These are phyloP conservation scores for Calyptommatus sinebrachiatus DNA, from an alignment of 2,113 vertebrate species.

Conservation along the genomic window DNA sequence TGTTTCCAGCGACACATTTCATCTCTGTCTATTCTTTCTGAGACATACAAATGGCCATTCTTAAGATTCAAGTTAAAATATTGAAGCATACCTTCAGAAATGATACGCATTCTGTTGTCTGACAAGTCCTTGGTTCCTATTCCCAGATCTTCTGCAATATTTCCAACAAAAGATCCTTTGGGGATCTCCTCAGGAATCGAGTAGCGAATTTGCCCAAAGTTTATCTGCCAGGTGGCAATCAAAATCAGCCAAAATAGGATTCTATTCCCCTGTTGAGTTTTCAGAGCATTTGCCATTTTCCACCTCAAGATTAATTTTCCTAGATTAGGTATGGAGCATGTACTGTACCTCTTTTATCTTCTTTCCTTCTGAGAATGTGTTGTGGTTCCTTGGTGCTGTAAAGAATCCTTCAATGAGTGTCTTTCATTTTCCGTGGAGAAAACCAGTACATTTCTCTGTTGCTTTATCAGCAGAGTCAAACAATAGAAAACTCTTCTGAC, in stretches of 20 bases:
- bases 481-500: neutral
- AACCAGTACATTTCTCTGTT: neutral
- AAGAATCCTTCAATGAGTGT: neutral
- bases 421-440: neutral
- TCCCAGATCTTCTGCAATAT: slow-evolving; percentile 48
- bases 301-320: neutral
- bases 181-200: slow-evolving; percentile 54
- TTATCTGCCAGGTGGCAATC: slow-evolving; percentile 68
- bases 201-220: slow-evolving; percentile 57
- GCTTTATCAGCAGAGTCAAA: neutral
- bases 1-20: slow-evolving; percentile 65
- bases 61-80: slow-evolving; percentile 66
- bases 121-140: slow-evolving; percentile 47
- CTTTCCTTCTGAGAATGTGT: slow-evolving; percentile 1
- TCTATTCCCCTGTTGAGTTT: neutral
- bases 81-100: slow-evolving; percentile 19
- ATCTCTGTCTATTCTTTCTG: slow-evolving; percentile 74
- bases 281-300: slow-evolving; percentile 41
- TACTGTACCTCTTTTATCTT: neutral
- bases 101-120: slow-evolving; percentile 55
- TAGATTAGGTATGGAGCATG: neutral
- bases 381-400: neutral
- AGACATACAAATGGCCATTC: slow-evolving; percentile 67
- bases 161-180: slow-evolving; percentile 48
- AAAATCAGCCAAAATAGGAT: slow-evolving; percentile 62